A percentile compares a stretch with the other conserved stretches of the same genome.
phyloP scores from a whole-genome alignment of 2,113 vertebrate species.

The Megaceryle maxima region DNA sequence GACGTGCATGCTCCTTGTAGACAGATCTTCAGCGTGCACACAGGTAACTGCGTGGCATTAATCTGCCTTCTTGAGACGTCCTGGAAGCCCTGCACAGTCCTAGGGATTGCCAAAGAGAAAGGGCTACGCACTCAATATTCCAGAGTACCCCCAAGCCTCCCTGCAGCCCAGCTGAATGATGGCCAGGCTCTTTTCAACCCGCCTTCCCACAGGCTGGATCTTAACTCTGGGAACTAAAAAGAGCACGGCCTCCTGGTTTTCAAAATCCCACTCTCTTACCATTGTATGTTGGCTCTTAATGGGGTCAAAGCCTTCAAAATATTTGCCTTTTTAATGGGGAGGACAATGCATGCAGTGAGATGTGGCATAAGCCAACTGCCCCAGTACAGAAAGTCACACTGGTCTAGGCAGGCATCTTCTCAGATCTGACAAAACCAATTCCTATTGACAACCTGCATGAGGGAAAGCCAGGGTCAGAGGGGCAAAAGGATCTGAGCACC shows the following conservation, averaged over 20 bases:
- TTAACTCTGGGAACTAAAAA: not conserved
- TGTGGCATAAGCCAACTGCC: not conserved
- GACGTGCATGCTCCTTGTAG: not conserved
- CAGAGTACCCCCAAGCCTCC: not conserved
- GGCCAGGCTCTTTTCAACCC: not conserved
- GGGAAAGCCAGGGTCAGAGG: not conserved
- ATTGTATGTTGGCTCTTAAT: not conserved
- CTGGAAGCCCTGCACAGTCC: not conserved
- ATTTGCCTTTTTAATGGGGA: not conserved
- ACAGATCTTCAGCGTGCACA: not conserved
- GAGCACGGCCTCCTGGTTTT: not conserved
- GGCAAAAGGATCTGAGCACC: not conserved
- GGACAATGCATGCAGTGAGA: not conserved
- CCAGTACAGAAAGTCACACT: not conserved
- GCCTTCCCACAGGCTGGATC: not conserved
- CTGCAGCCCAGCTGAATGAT: not conserved
- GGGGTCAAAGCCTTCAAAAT: not conserved
- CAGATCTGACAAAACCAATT: not conserved
- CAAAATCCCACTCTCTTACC: not conserved
- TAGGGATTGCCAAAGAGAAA: not conserved
- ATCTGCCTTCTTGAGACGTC: not conserved
- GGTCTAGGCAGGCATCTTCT: fast-evolving
- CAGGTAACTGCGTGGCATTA: not conserved
- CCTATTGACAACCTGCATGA: not conserved
- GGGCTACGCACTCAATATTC: not conserved